Conservation (phyloP, 2,888 invertebrate species). For the Folsomia candida region DNA sequence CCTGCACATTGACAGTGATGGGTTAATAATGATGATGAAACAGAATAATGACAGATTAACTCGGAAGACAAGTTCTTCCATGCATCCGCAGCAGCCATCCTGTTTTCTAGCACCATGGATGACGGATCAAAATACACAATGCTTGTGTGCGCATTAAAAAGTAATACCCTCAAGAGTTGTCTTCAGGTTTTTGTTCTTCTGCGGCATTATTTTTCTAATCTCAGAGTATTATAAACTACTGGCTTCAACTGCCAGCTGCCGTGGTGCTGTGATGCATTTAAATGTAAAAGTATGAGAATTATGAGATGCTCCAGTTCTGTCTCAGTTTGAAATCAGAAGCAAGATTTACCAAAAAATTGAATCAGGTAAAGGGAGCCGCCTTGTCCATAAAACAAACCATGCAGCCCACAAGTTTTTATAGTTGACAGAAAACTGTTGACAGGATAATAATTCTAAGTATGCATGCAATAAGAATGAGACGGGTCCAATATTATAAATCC, state of each 20-base stretch:
- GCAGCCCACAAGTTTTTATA: neutral
- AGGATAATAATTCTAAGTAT: no score
- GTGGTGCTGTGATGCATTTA: no score
- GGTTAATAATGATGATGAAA: constrained; percentile 5
- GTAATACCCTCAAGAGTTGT: neutral
- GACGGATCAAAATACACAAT: neutral
- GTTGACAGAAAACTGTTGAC: neutral
- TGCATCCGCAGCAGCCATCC: neutral
- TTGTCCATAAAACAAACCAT: neutral
- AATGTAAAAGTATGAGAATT: no score
- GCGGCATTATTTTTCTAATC: neutral
- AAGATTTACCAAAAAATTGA: neutral
- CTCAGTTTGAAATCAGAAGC: neutral
- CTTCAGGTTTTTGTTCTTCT: neutral
- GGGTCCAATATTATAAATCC: no score
- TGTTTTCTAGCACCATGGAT: neutral
- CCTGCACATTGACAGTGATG: neutral
- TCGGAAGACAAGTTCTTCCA: neutral
- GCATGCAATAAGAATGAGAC: no score
- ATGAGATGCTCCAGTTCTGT: neutral
- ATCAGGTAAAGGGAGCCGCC: neutral
- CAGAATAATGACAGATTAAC: constrained; percentile 3
- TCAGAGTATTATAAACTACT: neutral
- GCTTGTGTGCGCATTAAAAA: neutral
- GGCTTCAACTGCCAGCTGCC: neutral